phyloP scores from a whole-genome alignment of 1,140 invertebrate species.

The Thaumetopoea pityocampa region DNA sequence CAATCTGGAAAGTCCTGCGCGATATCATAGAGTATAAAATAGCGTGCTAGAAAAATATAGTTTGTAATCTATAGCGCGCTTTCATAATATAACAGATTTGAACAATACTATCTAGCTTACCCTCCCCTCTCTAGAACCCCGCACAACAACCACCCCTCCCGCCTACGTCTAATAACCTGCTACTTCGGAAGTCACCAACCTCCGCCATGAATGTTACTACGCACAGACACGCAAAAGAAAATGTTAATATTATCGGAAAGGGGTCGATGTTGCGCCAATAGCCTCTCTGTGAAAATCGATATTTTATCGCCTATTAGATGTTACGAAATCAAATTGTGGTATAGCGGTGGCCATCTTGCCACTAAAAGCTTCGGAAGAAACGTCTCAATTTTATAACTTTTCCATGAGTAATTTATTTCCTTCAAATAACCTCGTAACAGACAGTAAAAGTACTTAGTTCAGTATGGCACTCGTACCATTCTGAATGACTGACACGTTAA shows the following conservation, averaged over 20 bases:
- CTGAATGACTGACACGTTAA: no score
- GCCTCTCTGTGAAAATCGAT: slow-evolving; percentile 52
- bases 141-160: slow-evolving; percentile 21
- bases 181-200: slow-evolving; percentile 73
- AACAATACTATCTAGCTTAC: no score
- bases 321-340: slow-evolving; percentile 36
- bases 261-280: slow-evolving; percentile 44
- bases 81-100: no score
- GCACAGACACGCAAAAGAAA: slow-evolving; percentile 59
- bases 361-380: slow-evolving; percentile 27
- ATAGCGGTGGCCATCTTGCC: slow-evolving; percentile 14
- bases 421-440: no score
- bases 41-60: no score
- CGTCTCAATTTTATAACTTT: no score
- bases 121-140: slow-evolving; percentile 27
- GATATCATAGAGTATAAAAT: no score
- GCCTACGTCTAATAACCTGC: slow-evolving; percentile 67
- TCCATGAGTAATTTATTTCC: no score
- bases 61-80: no score
- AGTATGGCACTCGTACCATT: no score
- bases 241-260: slow-evolving; percentile 70
- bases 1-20: no score
- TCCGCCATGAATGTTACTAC: slow-evolving; percentile 63
- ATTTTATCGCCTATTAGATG: slow-evolving; percentile 44
- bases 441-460: no score